A percentile compares a stretch with the other conserved stretches of the same genome.
Conservation (phyloP, 64 coral and sea anemone genomes). For the Montipora capricornis region DNA sequence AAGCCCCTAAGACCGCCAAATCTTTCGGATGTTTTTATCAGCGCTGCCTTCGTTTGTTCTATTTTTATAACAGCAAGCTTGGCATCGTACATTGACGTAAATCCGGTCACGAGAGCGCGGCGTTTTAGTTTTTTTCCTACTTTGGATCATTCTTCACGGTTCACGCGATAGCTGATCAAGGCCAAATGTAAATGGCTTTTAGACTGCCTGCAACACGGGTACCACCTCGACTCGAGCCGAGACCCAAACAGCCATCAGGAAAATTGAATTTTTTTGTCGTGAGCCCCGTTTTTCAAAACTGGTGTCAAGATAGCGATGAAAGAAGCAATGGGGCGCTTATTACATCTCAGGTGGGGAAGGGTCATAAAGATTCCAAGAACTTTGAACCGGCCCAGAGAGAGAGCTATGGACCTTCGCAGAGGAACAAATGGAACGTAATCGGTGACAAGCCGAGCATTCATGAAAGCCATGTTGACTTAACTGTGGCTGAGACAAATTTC, state of each 20-base stretch:
- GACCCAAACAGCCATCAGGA: not conserved
- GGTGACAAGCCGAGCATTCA: not conserved
- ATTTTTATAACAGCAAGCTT: not conserved
- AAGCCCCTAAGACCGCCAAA: not conserved
- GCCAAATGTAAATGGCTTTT: not conserved
- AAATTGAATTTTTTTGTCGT: conserved; percentile 4
- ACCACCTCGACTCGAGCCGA: not conserved
- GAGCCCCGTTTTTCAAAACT: conserved; percentile 41
- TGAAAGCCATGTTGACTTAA: not conserved
- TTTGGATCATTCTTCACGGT: not conserved
- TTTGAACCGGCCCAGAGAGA: no score
- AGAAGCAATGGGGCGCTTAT: not conserved
- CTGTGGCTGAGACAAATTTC: not conserved
- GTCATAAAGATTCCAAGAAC: not conserved
- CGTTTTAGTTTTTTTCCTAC: not conserved
- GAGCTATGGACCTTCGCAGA: not conserved
- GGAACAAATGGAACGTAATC: not conserved
- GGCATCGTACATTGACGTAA: not conserved
- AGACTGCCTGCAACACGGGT: not conserved
- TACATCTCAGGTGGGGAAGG: not conserved
- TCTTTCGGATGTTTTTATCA: not conserved
- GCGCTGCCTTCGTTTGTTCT: not conserved
- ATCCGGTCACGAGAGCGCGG: not conserved
- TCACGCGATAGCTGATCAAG: not conserved
- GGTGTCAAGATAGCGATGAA: conserved; percentile 20